A percentile compares a stretch with the other conserved stretches of the same genome.
Evolutionary conservation across 2,797 vertebrate genomes (phyloP).

Genomic region (Poecilia velifera): DNA sequence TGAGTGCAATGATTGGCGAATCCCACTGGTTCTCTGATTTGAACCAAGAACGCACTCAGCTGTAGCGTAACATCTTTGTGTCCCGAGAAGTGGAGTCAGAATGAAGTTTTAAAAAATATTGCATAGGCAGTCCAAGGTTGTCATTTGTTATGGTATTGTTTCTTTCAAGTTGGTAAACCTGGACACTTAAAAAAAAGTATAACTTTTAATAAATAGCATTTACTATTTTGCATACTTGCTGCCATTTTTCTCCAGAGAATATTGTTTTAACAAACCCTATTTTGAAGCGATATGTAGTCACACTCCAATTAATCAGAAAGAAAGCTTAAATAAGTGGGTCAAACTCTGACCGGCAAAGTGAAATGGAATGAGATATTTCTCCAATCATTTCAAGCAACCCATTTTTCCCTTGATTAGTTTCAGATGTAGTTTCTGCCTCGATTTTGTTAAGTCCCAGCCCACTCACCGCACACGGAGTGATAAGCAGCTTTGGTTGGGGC

Average conservation of each 20-base stretch:
- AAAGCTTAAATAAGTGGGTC: constrained; percentile 1
- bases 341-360: not conserved
- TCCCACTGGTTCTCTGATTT: not conserved
- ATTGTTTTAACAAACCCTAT: not conserved
- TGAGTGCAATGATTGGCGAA: not conserved
- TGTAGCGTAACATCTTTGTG: not conserved
- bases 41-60: not conserved
- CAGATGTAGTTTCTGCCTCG: constrained; percentile 21
- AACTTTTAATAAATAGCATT: not conserved
- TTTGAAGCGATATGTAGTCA: not conserved
- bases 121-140: not conserved
- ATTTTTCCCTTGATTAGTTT: constrained; percentile 13
- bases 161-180: not conserved
- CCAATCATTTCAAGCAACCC: not conserved
- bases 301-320: not conserved
- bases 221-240: not conserved
- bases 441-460: not conserved
- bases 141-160: not conserved
- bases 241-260: not conserved
- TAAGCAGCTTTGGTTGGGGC: constrained; percentile 42
- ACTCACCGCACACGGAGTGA: constrained; percentile 15
- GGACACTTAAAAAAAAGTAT: not conserved
- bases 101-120: not conserved
- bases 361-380: not conserved
- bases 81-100: not conserved